phyloP scores from a whole-genome alignment of 2,888 invertebrate species.

The Meandrusa payeni region DNA sequence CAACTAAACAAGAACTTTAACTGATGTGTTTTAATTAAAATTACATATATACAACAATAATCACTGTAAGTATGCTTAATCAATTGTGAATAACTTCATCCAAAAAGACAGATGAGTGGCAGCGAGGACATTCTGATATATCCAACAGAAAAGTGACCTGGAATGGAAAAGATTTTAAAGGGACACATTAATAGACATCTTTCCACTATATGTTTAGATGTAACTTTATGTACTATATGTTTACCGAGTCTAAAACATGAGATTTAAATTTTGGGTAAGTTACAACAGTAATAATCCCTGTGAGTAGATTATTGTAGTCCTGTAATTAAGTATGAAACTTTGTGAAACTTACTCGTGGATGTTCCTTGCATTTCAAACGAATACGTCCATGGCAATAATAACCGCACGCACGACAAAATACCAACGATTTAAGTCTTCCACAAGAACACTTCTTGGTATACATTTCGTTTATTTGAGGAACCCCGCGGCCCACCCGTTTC shows the following conservation, averaged over 20 bases:
- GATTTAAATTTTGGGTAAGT: too few species aligned
- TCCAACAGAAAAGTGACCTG: constrained; percentile 76
- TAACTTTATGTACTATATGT: too few species aligned
- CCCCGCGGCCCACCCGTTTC: constrained; percentile 59
- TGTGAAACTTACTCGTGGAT: constrained; percentile 67
- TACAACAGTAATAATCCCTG: too few species aligned
- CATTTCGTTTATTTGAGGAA: constrained; percentile 50
- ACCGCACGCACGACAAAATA: constrained; percentile 70
- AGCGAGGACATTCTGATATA: constrained; percentile 71
- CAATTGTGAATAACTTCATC: constrained; percentile 52
- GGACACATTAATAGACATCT: background rate
- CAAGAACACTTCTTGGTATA: constrained; percentile 62
- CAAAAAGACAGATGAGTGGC: constrained; percentile 60
- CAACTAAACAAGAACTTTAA: too few species aligned
- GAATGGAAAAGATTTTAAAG: background rate
- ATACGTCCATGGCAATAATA: constrained; percentile 69
- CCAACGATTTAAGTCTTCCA: constrained; percentile 59
- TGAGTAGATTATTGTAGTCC: too few species aligned
- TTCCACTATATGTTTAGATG: too few species aligned
- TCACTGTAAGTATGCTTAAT: background rate
- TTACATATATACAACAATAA: constrained; percentile 1
- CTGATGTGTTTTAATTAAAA: too few species aligned
- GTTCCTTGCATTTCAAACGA: constrained; percentile 60
- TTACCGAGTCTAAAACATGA: too few species aligned
- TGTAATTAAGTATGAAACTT: too few species aligned